A percentile compares a stretch with the other conserved stretches of the same genome.
These are phyloP conservation scores for Cabera pusaria DNA, from an alignment of 2,888 invertebrate genomes.

Conservation along the genomic window DNA sequence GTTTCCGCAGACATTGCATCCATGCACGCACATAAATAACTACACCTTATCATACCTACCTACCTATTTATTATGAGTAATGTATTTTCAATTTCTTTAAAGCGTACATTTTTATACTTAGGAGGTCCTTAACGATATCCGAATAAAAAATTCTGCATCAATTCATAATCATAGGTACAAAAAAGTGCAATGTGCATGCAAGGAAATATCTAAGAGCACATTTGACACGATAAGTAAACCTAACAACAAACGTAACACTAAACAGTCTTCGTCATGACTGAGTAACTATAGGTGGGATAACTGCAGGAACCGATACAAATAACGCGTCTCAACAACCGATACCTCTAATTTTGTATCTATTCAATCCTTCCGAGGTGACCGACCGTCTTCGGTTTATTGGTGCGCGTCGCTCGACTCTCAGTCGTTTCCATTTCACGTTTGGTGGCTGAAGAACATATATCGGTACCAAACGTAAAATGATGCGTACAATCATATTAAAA, in stretches of 20 bases:
- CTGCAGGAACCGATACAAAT: conserved; percentile 59
- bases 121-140: conserved; percentile 73
- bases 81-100: conserved; percentile 79
- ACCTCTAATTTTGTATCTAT: conserved; percentile 18
- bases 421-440: too few species aligned
- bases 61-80: conserved; percentile 76
- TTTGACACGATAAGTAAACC: conserved; percentile 63
- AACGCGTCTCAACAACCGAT: conserved; percentile 31
- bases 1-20: conserved; percentile 31
- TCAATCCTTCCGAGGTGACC: conserved; percentile 5
- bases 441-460: too few species aligned
- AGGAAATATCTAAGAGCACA: conserved; percentile 58
- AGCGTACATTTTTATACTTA: conserved; percentile 83
- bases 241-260: conserved; percentile 74
- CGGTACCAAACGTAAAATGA: too few species aligned
- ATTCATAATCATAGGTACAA: conserved; percentile 56
- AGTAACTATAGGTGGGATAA: conserved; percentile 75
- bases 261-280: conserved; percentile 79
- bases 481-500: too few species aligned
- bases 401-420: too few species aligned
- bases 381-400: too few species aligned
- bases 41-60: conserved; percentile 76
- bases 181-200: conserved; percentile 66
- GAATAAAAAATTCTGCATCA: conserved; percentile 56
- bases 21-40: conserved; percentile 67